Percentiles rank a stretch among this genome's conserved stretches.
phyloP scores from a whole-genome alignment of 2,797 vertebrate genomes.

The Sus cebifrons region DNA sequence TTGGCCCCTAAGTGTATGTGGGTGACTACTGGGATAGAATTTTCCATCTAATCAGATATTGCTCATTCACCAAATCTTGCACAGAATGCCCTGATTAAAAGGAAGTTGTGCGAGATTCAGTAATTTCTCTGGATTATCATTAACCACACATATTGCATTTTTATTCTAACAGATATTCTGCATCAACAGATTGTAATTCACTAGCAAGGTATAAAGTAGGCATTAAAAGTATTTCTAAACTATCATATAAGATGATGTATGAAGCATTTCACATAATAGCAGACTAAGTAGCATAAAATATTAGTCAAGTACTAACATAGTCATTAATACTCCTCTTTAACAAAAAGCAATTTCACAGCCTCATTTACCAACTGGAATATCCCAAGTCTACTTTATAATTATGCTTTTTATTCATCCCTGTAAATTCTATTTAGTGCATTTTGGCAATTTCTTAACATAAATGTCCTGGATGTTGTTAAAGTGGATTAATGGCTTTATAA shows the following conservation, averaged over 20 bases:
- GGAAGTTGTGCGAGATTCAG: slow-evolving; percentile 11
- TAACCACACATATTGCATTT: slow-evolving; percentile 51
- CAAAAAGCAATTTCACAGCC: slow-evolving; percentile 89
- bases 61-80: background rate
- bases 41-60: background rate
- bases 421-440: slow-evolving; percentile 90
- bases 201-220: slow-evolving; percentile 76
- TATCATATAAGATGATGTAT: slow-evolving; percentile 79
- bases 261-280: slow-evolving; percentile 85
- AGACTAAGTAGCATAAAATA: slow-evolving; percentile 87
- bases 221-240: slow-evolving; percentile 82
- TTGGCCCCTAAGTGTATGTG: background rate
- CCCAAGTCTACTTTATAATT: slow-evolving; percentile 88
- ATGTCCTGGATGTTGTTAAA: slow-evolving; percentile 88
- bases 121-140: slow-evolving; percentile 66
- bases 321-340: slow-evolving; percentile 90
- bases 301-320: slow-evolving; percentile 86
- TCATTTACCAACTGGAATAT: slow-evolving; percentile 90
- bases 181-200: slow-evolving; percentile 74
- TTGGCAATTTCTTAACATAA: slow-evolving; percentile 88
- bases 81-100: slow-evolving; percentile 13
- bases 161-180: slow-evolving; percentile 55
- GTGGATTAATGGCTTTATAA: slow-evolving; percentile 87
- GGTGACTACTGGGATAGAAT: background rate
- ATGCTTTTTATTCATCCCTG: slow-evolving; percentile 89